phyloP scores from a whole-genome alignment of 2,888 invertebrate species.

The Conchocele bisecta region DNA sequence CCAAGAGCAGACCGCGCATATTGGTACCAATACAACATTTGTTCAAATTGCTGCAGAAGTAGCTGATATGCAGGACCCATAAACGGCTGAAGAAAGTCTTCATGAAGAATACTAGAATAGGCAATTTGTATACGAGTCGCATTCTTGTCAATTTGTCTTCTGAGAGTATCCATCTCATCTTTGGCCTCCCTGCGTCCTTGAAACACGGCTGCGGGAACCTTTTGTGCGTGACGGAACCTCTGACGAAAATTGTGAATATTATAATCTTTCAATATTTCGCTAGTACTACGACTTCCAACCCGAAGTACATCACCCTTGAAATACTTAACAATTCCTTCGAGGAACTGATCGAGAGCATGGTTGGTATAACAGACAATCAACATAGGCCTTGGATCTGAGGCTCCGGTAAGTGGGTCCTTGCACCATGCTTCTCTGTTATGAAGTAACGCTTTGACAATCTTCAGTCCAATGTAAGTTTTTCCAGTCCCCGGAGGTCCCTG shows the following conservation, averaged over 20 bases:
- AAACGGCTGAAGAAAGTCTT: constrained; percentile 57
- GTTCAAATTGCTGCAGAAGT: constrained; percentile 34
- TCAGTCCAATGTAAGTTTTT: constrained; percentile 91
- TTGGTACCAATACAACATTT: constrained; percentile 35
- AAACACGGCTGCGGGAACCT: constrained; percentile 44
- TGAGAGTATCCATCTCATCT: constrained; percentile 57
- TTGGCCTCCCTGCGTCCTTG: constrained; percentile 45
- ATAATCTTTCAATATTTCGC: constrained; percentile 64
- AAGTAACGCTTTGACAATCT: constrained; percentile 87
- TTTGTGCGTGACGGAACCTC: constrained; percentile 37
- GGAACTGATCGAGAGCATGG: constrained; percentile 82
- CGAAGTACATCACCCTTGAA: constrained; percentile 71
- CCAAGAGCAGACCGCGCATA: constrained; percentile 27
- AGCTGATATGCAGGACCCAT: constrained; percentile 35
- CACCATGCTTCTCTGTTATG: constrained; percentile 84
- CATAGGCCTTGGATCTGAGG: constrained; percentile 74
- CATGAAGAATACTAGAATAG: constrained; percentile 68
- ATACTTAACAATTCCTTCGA: constrained; percentile 79
- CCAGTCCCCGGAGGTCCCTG: constrained; percentile 93
- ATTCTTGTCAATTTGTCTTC: constrained; percentile 56
- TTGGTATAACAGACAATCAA: constrained; percentile 82
- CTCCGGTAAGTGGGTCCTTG: constrained; percentile 34
- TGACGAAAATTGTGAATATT: constrained; percentile 52
- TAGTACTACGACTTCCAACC: constrained; percentile 77
- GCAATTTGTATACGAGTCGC: constrained; percentile 61